Conservation (phyloP, 2,113 vertebrate species). For the Crotophaga sulcirostris region DNA sequence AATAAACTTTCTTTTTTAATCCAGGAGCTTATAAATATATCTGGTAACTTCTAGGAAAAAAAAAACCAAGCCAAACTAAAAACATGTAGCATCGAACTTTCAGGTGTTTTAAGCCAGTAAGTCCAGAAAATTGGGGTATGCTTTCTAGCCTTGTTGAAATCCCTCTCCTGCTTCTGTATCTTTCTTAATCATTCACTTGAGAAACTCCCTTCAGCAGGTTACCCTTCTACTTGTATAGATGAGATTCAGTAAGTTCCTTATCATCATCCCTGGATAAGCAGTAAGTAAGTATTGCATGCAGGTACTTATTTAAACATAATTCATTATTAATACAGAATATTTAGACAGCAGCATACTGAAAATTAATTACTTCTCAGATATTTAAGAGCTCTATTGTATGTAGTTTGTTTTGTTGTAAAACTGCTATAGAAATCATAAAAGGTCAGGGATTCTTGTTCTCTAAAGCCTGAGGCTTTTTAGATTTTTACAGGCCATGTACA, state of each 20-base stretch:
- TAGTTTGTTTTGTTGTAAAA: conserved; percentile 44
- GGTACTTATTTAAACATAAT: conserved; percentile 50
- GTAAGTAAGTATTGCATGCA: neutral
- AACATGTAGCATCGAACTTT: neutral
- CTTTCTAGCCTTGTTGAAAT: neutral
- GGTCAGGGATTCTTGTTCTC: conserved; percentile 67
- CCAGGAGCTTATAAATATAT: neutral
- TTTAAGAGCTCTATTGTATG: conserved; percentile 51
- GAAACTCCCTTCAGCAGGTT: neutral
- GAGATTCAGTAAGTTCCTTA: neutral
- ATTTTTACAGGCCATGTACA: conserved; percentile 50
- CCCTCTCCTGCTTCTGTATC: neutral
- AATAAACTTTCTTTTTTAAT: neutral
- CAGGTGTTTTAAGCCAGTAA: neutral
- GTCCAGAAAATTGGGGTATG: neutral
- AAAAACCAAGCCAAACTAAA: too few relatives aligned
- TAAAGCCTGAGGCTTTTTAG: conserved; percentile 66
- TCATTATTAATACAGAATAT: conserved; percentile 26
- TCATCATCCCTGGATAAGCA: neutral
- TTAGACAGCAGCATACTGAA: neutral
- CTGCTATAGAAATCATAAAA: conserved; percentile 52
- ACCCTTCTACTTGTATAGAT: neutral
- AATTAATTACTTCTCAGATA: conserved; percentile 41
- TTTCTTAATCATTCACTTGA: neutral
- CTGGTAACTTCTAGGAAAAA: neutral